Conservation (phyloP, 2,888 invertebrate species). For the Melanotus villosus region DNA sequence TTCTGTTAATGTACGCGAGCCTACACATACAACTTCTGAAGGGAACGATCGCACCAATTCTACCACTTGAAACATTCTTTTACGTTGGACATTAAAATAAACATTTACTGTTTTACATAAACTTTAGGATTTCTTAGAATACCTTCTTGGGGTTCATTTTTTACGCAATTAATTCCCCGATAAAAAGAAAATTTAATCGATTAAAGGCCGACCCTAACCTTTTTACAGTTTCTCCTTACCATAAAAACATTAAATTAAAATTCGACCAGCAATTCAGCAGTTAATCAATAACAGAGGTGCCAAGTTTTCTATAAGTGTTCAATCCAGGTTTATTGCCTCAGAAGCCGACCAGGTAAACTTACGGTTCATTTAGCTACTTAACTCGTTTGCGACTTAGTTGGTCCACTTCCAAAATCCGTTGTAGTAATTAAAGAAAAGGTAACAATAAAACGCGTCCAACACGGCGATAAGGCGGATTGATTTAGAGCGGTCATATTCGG, state of each 20-base stretch:
- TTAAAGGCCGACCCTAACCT: constrained; percentile 22
- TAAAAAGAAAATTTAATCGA: constrained; percentile 33
- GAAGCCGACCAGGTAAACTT: constrained; percentile 55
- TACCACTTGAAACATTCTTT: constrained; percentile 4
- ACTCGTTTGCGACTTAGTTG: constrained; percentile 43
- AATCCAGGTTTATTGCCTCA: constrained; percentile 60
- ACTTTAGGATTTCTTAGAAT: constrained; percentile 24
- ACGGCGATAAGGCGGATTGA: constrained; percentile 63
- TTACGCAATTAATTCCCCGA: not conserved
- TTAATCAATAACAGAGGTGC: constrained; percentile 63
- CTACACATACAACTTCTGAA: constrained; percentile 28
- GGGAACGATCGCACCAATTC: constrained; percentile 12
- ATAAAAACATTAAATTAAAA: constrained; percentile 50
- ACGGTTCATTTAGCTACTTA: constrained; percentile 43
- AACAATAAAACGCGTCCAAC: constrained; percentile 65
- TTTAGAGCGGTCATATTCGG: constrained; percentile 63
- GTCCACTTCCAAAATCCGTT: constrained; percentile 57
- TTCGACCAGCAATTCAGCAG: constrained; percentile 55
- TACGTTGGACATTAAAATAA: constrained; percentile 14
- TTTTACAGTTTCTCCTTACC: constrained; percentile 30
- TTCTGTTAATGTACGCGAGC: constrained; percentile 20
- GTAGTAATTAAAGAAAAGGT: constrained; percentile 66
- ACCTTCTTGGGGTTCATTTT: no score
- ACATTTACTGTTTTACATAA: constrained; percentile 23
- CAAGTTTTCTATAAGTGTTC: constrained; percentile 64